phyloP scores from a whole-genome alignment of 2,113 vertebrate species.

The Montifringilla adamsi region DNA sequence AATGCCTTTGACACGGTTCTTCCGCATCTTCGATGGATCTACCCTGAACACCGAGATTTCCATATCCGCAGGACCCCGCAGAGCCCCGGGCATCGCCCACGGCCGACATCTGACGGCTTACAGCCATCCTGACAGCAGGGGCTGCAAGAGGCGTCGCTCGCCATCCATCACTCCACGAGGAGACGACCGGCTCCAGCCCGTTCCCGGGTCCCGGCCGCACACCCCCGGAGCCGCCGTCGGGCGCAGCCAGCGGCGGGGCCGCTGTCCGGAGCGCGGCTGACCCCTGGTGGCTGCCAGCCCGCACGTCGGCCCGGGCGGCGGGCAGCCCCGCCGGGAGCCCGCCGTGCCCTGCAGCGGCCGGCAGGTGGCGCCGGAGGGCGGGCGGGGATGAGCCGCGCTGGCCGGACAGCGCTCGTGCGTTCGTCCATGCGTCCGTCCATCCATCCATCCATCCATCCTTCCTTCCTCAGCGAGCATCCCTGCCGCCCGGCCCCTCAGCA shows the following conservation, averaged over 20 bases:
- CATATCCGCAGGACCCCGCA: rapidly evolving
- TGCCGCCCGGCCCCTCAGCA: neutral
- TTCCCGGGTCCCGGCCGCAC: neutral
- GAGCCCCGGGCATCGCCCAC: neutral
- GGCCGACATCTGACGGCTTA: rapidly evolving
- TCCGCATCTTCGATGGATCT: rapidly evolving
- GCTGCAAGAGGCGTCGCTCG: rapidly evolving
- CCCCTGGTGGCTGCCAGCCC: slow-evolving; percentile 45
- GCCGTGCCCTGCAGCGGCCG: neutral
- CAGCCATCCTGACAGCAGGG: neutral
- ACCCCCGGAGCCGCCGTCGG: neutral
- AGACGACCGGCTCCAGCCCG: rapidly evolving
- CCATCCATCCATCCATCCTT: neutral
- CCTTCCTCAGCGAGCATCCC: neutral
- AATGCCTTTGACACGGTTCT: rapidly evolving
- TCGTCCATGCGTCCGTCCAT: neutral
- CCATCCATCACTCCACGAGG: rapidly evolving
- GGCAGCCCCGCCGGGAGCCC: too few relatives aligned
- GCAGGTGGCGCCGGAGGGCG: neutral
- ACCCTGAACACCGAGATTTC: rapidly evolving
- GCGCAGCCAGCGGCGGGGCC: neutral
- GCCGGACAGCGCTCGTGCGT: neutral
- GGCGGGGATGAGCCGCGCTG: neutral
- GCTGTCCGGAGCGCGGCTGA: slow-evolving; percentile 65
- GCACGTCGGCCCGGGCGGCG: neutral